Conservation (phyloP, 2,888 invertebrate species). For the Camponotus fellah region DNA sequence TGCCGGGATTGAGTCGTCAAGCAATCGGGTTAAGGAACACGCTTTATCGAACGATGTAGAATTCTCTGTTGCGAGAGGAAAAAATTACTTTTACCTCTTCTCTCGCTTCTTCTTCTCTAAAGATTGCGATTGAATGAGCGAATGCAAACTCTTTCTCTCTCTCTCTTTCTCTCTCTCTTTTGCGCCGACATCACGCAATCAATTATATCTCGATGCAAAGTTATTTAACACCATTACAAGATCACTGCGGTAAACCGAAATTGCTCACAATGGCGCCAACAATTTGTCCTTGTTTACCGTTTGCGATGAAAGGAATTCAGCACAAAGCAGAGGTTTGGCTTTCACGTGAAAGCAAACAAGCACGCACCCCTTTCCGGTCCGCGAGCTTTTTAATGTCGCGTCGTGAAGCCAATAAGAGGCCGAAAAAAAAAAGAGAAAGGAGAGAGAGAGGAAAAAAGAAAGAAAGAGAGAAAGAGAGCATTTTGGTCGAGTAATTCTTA, state of each 20-base stretch:
- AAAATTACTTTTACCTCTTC: conserved; percentile 32
- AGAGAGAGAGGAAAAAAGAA: conserved; percentile 39
- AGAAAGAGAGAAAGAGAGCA: conserved; percentile 48
- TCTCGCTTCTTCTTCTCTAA: not conserved
- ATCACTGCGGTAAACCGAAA: conserved; percentile 38
- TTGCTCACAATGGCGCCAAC: conserved; percentile 55
- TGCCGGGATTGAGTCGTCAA: conserved; percentile 75
- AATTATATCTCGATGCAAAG: conserved; percentile 20
- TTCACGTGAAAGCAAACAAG: conserved; percentile 74
- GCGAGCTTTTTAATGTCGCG: conserved; percentile 59
- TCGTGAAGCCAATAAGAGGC: conserved; percentile 63
- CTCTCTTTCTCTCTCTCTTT: not conserved
- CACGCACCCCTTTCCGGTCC: conserved; percentile 51
- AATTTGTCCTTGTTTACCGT: conserved; percentile 66
- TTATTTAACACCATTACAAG: conserved; percentile 35
- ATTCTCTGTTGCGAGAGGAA: conserved; percentile 56
- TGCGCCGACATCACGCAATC: not conserved
- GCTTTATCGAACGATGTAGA: conserved; percentile 39
- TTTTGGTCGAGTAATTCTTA: conserved; percentile 72
- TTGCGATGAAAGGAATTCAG: conserved; percentile 54
- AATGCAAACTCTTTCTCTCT: not conserved
- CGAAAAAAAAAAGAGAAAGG: conserved; percentile 7
- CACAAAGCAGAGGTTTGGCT: conserved; percentile 72
- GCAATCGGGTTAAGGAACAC: conserved; percentile 58
- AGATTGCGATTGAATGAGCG: conserved; percentile 5